Evolutionary conservation across 1,140 invertebrate genomes (phyloP), one percentile per base, ranked within the genome.

Genomic region (Calosoma granatense): DNA sequence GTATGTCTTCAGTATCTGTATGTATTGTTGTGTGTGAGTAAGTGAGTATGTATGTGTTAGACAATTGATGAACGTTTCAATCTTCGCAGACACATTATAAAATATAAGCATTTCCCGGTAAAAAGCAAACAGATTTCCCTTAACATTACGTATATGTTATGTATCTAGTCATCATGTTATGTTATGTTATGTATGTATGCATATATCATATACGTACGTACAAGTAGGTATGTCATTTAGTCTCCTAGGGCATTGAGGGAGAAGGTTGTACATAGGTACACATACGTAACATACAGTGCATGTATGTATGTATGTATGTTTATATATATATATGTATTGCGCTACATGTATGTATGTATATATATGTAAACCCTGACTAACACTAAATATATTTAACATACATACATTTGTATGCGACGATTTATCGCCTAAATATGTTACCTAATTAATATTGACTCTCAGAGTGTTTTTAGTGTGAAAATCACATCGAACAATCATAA

Each of bases 391-490:
- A 47, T 47, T 9, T 47, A 47, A 47, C 17, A 47, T 17, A 47
- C 17, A 47, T 47, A 47, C 17, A 47, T 47, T 12, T 47, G 41
- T 47, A 17, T 47, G 41, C 17, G 41, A 12, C 3, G 3, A 17
- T 47, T 47, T 9, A 9, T 47, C 41, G 41, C 41, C 41, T 12
- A 47, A 36, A 36, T n/a, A n/a, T 30, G 4, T 17, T 17, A 17
- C 41, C 67, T 69, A 69, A 64, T 66, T 67, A 67, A 67, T 69
- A 69, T 69, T 69, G 67, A 69, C 67, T 67, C 26, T 67, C 60
- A 67, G 66, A 69, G 67, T 61, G 59, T 62, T n/a, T n/a, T n/a
- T 59, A 56, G 61, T 63, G 58, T 60, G 59, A 58, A 53, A 62
- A 64, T 61, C 62, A 55, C 62, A 64, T 61, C 57, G 54, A 63